phyloP scores from a whole-genome alignment of 1,140 invertebrate species.

The Dolichoris vasculosae region DNA sequence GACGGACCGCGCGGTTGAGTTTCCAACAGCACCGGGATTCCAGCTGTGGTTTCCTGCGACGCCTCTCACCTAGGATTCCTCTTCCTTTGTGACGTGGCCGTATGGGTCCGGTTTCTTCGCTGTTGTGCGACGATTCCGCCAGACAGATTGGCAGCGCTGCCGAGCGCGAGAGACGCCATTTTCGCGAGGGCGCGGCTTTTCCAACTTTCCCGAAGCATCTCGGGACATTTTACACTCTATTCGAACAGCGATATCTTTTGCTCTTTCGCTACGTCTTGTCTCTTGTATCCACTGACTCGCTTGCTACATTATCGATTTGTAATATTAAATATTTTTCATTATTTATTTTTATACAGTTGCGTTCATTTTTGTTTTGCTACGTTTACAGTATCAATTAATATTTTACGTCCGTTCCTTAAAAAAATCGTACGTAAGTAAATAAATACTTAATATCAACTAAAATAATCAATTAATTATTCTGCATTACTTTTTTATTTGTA shows the following conservation, averaged over 20 bases:
- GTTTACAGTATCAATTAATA: not conserved
- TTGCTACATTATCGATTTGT: not conserved
- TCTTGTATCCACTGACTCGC: not conserved
- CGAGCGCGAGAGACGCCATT: not conserved
- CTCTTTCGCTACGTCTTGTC: no score
- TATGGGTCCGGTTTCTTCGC: not conserved
- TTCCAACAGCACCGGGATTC: not conserved
- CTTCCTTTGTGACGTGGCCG: not conserved
- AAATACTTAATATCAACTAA: no score
- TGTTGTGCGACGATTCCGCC: not conserved
- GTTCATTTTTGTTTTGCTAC: not conserved
- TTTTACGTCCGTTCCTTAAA: not conserved
- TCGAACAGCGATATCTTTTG: no score
- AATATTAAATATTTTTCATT: not conserved
- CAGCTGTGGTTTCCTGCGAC: not conserved
- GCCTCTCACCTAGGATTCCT: constrained; percentile 3
- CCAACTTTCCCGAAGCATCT: not conserved
- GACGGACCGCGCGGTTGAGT: not conserved
- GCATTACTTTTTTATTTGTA: no score
- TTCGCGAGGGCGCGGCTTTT: not conserved
- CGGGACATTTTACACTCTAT: no score
- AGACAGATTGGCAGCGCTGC: constrained; percentile 40
- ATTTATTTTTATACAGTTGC: not conserved
- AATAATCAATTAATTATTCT: no score
- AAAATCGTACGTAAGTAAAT: no score